These are phyloP conservation scores for Diarsia dahlii DNA, from an alignment of 2,888 invertebrate species.

Conservation along the genomic window DNA sequence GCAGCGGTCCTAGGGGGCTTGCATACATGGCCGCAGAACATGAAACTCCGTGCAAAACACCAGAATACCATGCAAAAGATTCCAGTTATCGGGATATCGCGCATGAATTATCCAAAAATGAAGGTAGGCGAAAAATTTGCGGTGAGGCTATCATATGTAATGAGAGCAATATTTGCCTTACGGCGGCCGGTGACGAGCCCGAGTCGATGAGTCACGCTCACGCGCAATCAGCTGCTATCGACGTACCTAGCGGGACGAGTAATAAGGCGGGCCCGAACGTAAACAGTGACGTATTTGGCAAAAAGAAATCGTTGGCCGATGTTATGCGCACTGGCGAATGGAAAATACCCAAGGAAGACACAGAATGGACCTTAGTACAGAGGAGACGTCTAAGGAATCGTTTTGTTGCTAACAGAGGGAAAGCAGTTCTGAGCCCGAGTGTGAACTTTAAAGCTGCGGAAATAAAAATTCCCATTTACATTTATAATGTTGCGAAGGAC, in stretches of 20 bases:
- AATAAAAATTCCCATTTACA: too few relatives aligned
- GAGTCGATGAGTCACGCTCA: conserved; percentile 15
- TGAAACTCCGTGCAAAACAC: too few relatives aligned
- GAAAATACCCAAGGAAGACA: conserved; percentile 21
- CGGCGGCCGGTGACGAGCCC: conserved; percentile 6
- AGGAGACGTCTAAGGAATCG: conserved; percentile 22
- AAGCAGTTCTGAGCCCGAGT: conserved; percentile 12
- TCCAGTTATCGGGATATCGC: too few relatives aligned
- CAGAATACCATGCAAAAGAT: too few relatives aligned
- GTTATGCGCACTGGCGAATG: conserved; percentile 19
- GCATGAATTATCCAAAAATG: too few relatives aligned
- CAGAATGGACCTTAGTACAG: conserved; percentile 27
- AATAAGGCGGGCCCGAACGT: not conserved
- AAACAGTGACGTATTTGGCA: too few relatives aligned
- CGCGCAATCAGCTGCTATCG: conserved; percentile 18
- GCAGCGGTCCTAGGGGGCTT: too few relatives aligned
- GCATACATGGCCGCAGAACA: too few relatives aligned
- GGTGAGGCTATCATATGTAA: not conserved
- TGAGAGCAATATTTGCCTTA: not conserved
- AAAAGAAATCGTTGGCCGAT: conserved; percentile 18
- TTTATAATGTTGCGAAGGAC: too few relatives aligned
- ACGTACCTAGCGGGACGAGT: not conserved
- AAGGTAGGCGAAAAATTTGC: too few relatives aligned
- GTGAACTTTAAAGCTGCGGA: too few relatives aligned
- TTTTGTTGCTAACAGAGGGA: conserved; percentile 20